Evolutionary conservation across 2,113 vertebrate species (phyloP), one percentile per base, ranked within the genome.

Genomic region (Irena cyanogastra): DNA sequence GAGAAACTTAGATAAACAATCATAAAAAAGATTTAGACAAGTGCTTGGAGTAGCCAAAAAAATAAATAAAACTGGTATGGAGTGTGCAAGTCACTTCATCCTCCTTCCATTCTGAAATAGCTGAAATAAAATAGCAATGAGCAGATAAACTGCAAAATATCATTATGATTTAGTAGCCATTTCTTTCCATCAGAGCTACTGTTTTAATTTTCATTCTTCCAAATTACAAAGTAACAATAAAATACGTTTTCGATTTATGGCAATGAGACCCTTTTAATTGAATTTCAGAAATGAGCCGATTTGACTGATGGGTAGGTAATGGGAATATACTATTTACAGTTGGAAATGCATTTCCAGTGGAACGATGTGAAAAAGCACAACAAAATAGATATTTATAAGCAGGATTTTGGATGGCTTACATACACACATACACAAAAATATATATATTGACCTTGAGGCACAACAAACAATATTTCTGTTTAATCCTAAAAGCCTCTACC

Each of bases 191-290:
- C 93, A 86, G 90, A 96, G 82, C 64, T 87, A 93, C 92, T 92
- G 83, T 94, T 95, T 96, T 96, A 97, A 97, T 97, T 96, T 96
- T 96, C 94, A 93, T 95, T 96, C 88, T 94, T 97, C 80, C 87
- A 95, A 96, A 96, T 95, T 97, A 95, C 88, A 92, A 96, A 95
- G 87, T 90, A 93, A 94, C 83, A 82, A 90, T 94, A 83, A 94
- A 89, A 53, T 54, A 84, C 84, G 39, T 94, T 89, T 63, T 94
- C 52, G 35, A 90, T 86, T 79, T 86, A 83, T 57, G 41, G 57
- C 91, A 80, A 57, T 53, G 59, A 87, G 79, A 61, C 16, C 8
- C 41, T 76, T 89, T 89, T 91, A 91, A 89, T 80, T 93, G 85
- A 89, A 94, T 88, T 84, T 93, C 35, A 87, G 82, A 83, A 89